Evolutionary conservation across 2,888 invertebrate genomes (phyloP).

Genomic region (Coecobrya sp.): DNA sequence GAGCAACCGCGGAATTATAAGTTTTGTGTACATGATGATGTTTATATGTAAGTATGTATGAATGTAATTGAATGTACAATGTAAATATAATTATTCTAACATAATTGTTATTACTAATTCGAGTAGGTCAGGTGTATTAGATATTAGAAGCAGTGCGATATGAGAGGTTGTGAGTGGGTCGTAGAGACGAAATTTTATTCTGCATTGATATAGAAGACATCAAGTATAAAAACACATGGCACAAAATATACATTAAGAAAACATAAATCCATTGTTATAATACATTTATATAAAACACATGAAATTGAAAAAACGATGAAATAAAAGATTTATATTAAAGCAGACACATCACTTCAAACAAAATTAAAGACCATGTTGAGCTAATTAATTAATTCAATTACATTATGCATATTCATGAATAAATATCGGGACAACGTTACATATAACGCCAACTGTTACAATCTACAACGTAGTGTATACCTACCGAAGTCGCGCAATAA

Average conservation of each 20-base stretch:
- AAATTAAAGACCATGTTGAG: neutral
- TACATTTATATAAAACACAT: conserved; percentile 57
- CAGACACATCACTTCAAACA: conserved; percentile 25
- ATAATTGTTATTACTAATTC: neutral
- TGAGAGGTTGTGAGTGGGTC: neutral
- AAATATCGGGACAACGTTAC: too few relatives aligned
- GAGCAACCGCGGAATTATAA: neutral
- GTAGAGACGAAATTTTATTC: conserved; percentile 36
- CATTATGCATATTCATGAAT: too few relatives aligned
- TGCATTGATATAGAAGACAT: conserved; percentile 36
- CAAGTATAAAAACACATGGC: conserved; percentile 45
- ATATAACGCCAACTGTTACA: too few relatives aligned
- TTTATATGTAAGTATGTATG: neutral
- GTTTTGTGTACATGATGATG: conserved; percentile 11
- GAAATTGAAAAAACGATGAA: conserved; percentile 26
- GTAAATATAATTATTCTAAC: neutral
- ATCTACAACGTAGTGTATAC: too few relatives aligned
- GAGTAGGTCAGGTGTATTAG: neutral
- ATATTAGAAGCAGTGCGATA: neutral
- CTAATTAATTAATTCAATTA: too few relatives aligned
- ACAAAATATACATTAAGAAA: conserved; percentile 54
- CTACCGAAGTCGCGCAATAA: too few relatives aligned
- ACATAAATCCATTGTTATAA: conserved; percentile 51
- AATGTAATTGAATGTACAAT: conserved; percentile 21
- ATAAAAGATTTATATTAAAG: conserved; percentile 59